These are phyloP conservation scores for Theristus sp. DNA, from an alignment of 2,888 invertebrate species.

Conservation along the genomic window DNA sequence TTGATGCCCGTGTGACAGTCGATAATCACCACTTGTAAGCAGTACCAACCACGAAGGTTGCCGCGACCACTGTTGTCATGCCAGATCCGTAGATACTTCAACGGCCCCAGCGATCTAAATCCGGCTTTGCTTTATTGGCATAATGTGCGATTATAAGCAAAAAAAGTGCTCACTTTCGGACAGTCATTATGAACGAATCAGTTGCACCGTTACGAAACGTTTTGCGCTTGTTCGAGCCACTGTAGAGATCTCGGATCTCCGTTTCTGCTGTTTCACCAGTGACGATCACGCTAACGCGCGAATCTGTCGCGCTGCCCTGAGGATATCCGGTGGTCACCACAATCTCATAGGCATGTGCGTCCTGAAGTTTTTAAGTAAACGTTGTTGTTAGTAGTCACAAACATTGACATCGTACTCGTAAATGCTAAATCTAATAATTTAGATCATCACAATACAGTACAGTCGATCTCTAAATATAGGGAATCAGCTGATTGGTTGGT, in stretches of 20 bases:
- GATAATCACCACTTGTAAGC: constrained; percentile 16
- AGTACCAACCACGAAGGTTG: constrained; percentile 33
- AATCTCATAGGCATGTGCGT: constrained; percentile 30
- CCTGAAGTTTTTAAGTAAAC: constrained; percentile 6
- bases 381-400: constrained; percentile 3
- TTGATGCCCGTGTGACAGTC: background rate
- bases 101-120: constrained; percentile 33
- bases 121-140: background rate
- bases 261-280: constrained; percentile 27
- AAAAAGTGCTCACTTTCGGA: background rate
- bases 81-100: constrained; percentile 36
- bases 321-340: constrained; percentile 24
- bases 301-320: constrained; percentile 17
- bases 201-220: constrained; percentile 22
- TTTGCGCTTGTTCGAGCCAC: constrained; percentile 19
- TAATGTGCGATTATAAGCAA: no score
- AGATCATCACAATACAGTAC: no score
- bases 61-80: constrained; percentile 38
- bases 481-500: no score
- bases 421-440: no score
- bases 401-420: no score
- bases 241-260: constrained; percentile 14
- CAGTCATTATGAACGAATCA: constrained; percentile 28
- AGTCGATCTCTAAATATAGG: no score
- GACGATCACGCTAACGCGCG: constrained; percentile 17